These are phyloP conservation scores for Eupithecia exiguata DNA, from an alignment of 2,888 invertebrate species.

Conservation along the genomic window DNA sequence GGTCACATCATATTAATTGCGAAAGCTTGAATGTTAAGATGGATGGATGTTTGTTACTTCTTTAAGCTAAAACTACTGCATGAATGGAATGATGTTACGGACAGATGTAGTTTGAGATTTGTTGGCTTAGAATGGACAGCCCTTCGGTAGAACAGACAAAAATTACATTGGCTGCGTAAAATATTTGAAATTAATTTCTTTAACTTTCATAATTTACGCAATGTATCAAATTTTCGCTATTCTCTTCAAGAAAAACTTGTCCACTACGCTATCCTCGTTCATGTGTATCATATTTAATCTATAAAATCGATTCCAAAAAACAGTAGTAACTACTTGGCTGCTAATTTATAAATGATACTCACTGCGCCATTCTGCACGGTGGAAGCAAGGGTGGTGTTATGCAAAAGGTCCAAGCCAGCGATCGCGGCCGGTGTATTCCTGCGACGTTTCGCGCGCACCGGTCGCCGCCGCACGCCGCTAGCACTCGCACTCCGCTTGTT, in stretches of 20 bases:
- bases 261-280: background rate
- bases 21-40: background rate
- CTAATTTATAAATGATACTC: constrained; percentile 46
- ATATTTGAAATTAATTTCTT: background rate
- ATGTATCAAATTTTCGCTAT: background rate
- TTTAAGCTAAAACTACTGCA: background rate
- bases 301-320: background rate
- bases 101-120: background rate
- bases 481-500: constrained; percentile 79
- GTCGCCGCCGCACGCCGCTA: constrained; percentile 71
- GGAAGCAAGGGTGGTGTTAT: constrained; percentile 94
- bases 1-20: background rate
- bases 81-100: background rate
- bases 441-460: constrained; percentile 71
- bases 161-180: background rate
- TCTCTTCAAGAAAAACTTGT: background rate
- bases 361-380: constrained; percentile 89
- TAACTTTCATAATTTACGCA: background rate
- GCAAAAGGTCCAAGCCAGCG: constrained; percentile 93
- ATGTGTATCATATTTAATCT: background rate
- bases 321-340: background rate
- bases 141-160: background rate
- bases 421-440: constrained; percentile 86
- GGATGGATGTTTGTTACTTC: background rate
- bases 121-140: background rate